phyloP scores from a whole-genome alignment of 2,113 vertebrate genomes.

The Pogonocichla stellata region DNA sequence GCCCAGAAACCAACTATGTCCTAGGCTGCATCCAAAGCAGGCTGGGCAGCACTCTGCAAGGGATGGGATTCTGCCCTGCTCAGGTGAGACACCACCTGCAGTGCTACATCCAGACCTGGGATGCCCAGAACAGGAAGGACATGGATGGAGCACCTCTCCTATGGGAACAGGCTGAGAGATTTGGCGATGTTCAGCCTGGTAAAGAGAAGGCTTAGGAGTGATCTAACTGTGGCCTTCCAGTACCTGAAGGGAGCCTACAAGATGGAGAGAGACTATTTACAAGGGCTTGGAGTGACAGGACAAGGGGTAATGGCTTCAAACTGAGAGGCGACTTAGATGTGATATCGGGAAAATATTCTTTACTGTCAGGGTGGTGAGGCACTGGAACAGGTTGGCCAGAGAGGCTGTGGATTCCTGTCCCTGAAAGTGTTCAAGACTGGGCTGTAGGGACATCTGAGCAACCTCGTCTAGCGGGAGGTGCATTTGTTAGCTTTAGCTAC shows the following conservation, averaged over 20 bases:
- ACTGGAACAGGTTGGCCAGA: background rate
- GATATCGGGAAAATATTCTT: background rate
- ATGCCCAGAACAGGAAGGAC: background rate
- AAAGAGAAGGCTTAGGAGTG: background rate
- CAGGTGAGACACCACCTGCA: background rate
- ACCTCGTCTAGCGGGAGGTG: too few species aligned
- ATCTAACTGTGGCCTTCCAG: background rate
- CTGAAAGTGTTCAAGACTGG: too few species aligned
- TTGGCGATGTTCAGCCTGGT: background rate
- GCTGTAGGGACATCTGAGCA: background rate
- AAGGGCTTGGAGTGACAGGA: background rate
- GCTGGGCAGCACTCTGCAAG: background rate
- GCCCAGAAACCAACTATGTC: background rate
- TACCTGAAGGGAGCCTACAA: background rate
- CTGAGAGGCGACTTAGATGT: background rate
- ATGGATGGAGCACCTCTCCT: background rate
- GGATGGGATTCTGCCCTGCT: background rate
- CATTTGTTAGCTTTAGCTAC: rapidly evolving
- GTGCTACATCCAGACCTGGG: background rate
- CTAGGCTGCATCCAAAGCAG: background rate
- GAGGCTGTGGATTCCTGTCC: rapidly evolving
- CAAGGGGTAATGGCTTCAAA: background rate
- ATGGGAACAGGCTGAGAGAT: background rate
- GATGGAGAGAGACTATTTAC: background rate
- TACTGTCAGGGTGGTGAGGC: background rate